Percentiles rank a stretch among this genome's conserved stretches.
Evolutionary conservation across 1,140 invertebrate species (phyloP).

Genomic region (Dendroctonus valens): DNA sequence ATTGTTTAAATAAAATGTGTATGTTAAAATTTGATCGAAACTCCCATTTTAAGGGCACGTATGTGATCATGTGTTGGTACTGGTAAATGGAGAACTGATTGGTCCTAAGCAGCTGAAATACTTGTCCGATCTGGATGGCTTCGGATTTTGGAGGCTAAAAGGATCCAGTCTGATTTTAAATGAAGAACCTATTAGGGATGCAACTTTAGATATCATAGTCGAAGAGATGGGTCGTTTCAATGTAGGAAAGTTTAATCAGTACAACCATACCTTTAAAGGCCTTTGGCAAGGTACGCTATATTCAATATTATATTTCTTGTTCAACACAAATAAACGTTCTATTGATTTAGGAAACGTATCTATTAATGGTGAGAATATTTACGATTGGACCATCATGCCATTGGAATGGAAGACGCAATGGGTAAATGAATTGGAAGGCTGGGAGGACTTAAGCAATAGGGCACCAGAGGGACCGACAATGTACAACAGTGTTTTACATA

Average conservation of each 20-base stretch:
- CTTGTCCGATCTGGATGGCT: conserved; percentile 45
- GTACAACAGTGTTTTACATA: conserved; percentile 38
- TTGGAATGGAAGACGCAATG: conserved; percentile 55
- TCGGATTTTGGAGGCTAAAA: conserved; percentile 52
- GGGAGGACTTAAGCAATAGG: conserved; percentile 1
- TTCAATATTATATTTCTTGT: too few relatives aligned
- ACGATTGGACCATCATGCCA: conserved; percentile 54
- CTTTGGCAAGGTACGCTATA: conserved; percentile 50
- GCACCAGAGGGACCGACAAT: conserved; percentile 41
- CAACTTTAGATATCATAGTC: conserved; percentile 56
- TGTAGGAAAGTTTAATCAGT: conserved; percentile 52
- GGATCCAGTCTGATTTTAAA: conserved; percentile 41
- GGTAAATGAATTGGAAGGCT: conserved; percentile 39
- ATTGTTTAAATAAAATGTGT: neutral
- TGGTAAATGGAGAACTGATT: conserved; percentile 51
- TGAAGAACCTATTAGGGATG: conserved; percentile 31
- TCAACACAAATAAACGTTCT: too few relatives aligned
- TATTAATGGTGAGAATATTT: conserved; percentile 49
- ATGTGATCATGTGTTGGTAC: conserved; percentile 55
- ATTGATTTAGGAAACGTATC: conserved; percentile 41
- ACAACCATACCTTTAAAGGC: conserved; percentile 52
- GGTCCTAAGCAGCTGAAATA: conserved; percentile 44
- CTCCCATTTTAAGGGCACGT: conserved; percentile 48
- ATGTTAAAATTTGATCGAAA: too few relatives aligned
- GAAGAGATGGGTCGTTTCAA: conserved; percentile 62